These are phyloP conservation scores for Orius laevigatus DNA, from an alignment of 1,140 invertebrate species.

Conservation along the genomic window DNA sequence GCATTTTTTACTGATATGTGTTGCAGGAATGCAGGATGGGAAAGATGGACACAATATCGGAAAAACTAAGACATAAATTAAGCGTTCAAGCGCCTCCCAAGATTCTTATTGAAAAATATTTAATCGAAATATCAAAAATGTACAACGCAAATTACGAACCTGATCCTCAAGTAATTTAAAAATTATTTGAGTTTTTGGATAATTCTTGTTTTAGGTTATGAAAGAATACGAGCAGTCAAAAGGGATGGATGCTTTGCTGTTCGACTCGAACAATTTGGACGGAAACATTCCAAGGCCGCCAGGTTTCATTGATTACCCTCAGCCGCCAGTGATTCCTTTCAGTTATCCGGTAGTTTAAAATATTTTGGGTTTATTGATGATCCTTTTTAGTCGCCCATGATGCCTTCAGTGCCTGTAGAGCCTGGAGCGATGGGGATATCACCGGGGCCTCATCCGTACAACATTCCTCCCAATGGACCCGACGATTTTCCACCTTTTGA, in stretches of 20 bases:
- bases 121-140: slow-evolving; percentile 92
- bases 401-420: too few species aligned
- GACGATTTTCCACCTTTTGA: too few species aligned
- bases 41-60: slow-evolving; percentile 63
- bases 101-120: slow-evolving; percentile 85
- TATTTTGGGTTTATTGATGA: too few species aligned
- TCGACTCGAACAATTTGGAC: slow-evolving; percentile 45
- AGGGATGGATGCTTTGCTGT: slow-evolving; percentile 52
- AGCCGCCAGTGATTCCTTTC: slow-evolving; percentile 35
- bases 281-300: slow-evolving; percentile 42
- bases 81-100: slow-evolving; percentile 92
- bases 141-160: slow-evolving; percentile 85
- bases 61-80: slow-evolving; percentile 92
- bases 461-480: too few species aligned
- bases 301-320: slow-evolving; percentile 63
- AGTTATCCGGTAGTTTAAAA: slow-evolving; percentile 37
- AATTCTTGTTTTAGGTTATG: slow-evolving; percentile 39
- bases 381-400: too few species aligned
- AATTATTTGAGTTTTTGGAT: background rate
- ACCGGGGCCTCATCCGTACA: too few species aligned
- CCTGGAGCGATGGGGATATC: too few species aligned
- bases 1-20: background rate
- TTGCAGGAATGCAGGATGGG: slow-evolving; percentile 53
- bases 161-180: slow-evolving; percentile 51
- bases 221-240: slow-evolving; percentile 47